A percentile compares a stretch with the other conserved stretches of the same genome.
Conservation (phyloP, 2,797 vertebrate genomes). For the Arctocebus calabarensis region DNA sequence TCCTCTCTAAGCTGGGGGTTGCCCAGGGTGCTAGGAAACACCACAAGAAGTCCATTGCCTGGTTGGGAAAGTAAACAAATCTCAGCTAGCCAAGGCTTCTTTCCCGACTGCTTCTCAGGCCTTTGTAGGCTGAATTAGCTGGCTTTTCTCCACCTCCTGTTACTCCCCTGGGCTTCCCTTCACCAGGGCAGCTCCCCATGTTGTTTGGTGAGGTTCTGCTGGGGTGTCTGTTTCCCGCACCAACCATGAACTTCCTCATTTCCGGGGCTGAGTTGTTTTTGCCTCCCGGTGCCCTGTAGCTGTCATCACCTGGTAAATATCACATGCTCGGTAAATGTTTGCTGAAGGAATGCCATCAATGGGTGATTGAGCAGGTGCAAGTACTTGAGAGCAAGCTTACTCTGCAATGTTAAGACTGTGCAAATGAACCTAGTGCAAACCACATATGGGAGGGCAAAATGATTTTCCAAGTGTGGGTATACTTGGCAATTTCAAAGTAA, state of each 20-base stretch:
- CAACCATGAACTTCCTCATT: not conserved
- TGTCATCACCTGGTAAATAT: not conserved
- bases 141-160: not conserved
- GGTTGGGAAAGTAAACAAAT: not conserved
- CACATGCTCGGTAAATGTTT: not conserved
- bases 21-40: not conserved
- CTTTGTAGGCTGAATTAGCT: not conserved
- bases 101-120: not conserved
- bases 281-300: not conserved
- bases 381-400: not conserved
- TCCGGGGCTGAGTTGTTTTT: not conserved
- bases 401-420: not conserved
- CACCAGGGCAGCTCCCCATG: not conserved
- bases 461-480: slow-evolving; percentile 37
- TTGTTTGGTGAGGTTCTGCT: not conserved
- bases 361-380: not conserved
- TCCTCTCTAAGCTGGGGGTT: not conserved
- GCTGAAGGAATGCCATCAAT: not conserved
- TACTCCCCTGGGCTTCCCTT: accelerated
- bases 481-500: slow-evolving; percentile 21
- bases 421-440: not conserved
- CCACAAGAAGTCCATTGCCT: not conserved
- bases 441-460: not conserved
- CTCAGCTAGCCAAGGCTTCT: not conserved
- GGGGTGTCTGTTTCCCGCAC: not conserved